These are phyloP conservation scores for Nasonovia ribisnigri DNA, from an alignment of 2,888 invertebrate species.

Conservation along the genomic window DNA sequence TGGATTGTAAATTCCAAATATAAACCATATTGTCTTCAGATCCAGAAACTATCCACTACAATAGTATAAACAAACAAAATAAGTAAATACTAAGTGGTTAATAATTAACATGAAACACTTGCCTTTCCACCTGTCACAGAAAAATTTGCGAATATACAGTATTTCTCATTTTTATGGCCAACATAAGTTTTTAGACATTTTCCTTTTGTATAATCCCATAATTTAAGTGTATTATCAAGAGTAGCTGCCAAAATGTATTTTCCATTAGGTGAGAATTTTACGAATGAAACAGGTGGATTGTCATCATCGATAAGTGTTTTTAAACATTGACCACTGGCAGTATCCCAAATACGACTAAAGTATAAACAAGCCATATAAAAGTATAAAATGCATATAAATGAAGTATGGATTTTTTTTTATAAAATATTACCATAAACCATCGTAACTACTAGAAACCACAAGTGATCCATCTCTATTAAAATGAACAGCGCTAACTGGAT, in stretches of 20 bases:
- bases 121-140: constrained; percentile 99
- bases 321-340: constrained; percentile 97
- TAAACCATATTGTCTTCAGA: constrained; percentile 99
- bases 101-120: constrained; percentile 68
- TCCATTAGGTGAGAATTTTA: constrained; percentile 99
- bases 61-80: constrained; percentile 66
- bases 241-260: constrained; percentile 99
- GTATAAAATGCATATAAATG: neutral
- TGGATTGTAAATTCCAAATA: constrained; percentile 99
- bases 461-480: constrained; percentile 98
- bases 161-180: constrained; percentile 99
- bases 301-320: constrained; percentile 98
- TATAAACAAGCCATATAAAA: constrained; percentile 48
- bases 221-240: constrained; percentile 95
- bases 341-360: constrained; percentile 98
- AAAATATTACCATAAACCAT: constrained; percentile 87
- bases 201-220: constrained; percentile 99
- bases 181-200: constrained; percentile 98
- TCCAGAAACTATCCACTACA: constrained; percentile 99
- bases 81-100: neutral
- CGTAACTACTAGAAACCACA: constrained; percentile 98
- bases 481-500: constrained; percentile 99
- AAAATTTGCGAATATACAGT: constrained; percentile 99
- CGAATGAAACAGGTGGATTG: constrained; percentile 99
- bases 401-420: neutral